Evolutionary conservation across 1,140 invertebrate genomes (phyloP).

Genomic region (Ptiloglossa arizonensis): DNA sequence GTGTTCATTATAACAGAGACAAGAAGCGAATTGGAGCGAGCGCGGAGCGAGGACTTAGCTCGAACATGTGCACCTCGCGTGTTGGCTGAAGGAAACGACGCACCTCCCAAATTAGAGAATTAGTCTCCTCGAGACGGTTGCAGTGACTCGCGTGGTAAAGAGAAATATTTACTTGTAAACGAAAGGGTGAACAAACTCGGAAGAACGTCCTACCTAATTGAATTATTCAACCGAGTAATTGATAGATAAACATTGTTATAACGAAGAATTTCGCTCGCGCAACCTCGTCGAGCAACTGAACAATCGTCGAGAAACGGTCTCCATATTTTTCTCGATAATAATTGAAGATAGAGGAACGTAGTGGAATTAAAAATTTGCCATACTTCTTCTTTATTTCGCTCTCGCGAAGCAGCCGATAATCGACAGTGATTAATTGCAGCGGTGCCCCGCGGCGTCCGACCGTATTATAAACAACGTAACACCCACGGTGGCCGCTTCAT

Average conservation of each 20-base stretch:
- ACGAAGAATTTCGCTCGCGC: too few species aligned
- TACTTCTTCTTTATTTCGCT: too few species aligned
- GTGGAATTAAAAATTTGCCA: background rate
- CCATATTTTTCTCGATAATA: background rate
- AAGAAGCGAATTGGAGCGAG: conserved; percentile 14
- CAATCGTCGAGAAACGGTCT: too few species aligned
- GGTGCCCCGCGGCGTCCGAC: conserved; percentile 49
- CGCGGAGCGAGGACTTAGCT: background rate
- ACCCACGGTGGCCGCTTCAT: conserved; percentile 55
- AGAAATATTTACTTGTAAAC: too few species aligned
- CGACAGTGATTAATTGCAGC: conserved; percentile 64
- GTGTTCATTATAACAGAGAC: background rate
- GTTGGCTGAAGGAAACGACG: background rate
- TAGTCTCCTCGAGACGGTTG: background rate
- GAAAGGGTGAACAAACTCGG: too few species aligned
- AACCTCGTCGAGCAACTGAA: too few species aligned
- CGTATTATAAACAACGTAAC: conserved; percentile 70
- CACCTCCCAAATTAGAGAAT: background rate
- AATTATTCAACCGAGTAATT: too few species aligned
- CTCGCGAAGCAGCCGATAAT: conserved; percentile 43
- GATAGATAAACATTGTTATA: too few species aligned
- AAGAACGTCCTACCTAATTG: too few species aligned
- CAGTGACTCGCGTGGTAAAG: background rate
- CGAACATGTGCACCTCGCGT: background rate
- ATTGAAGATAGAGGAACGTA: too few species aligned